These are phyloP conservation scores for Abscondita cerata DNA, from an alignment of 2,888 invertebrate species.

Conservation along the genomic window DNA sequence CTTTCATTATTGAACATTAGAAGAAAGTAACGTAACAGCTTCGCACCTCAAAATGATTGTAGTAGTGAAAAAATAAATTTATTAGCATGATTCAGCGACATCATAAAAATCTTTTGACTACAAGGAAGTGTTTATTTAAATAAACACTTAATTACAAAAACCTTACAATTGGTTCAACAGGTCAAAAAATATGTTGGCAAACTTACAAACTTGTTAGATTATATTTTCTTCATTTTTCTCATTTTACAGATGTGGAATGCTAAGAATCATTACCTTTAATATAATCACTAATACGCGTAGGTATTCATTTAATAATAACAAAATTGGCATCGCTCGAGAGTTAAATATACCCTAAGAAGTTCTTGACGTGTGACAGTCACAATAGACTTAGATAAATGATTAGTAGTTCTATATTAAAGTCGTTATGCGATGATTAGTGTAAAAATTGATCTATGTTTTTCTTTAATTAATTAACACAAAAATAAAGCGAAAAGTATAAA, in stretches of 20 bases:
- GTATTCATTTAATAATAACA: slow-evolving; percentile 24
- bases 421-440: slow-evolving; percentile 36
- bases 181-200: slow-evolving; percentile 6
- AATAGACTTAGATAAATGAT: slow-evolving; percentile 45
- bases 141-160: slow-evolving; percentile 8
- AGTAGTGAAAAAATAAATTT: too few relatives aligned
- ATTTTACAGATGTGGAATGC: not conserved
- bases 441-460: slow-evolving; percentile 38
- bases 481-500: too few relatives aligned
- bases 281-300: slow-evolving; percentile 1
- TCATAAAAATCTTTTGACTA: too few relatives aligned
- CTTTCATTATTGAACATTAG: too few relatives aligned
- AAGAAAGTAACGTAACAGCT: too few relatives aligned
- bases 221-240: not conserved
- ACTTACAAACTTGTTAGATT: not conserved
- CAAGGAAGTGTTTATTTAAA: too few relatives aligned
- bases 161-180: not conserved
- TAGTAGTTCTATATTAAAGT: slow-evolving; percentile 44
- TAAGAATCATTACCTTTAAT: slow-evolving; percentile 4
- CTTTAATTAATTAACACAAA: too few relatives aligned
- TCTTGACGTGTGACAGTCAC: slow-evolving; percentile 43
- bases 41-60: too few relatives aligned
- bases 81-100: too few relatives aligned
- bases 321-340: slow-evolving; percentile 23
- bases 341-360: slow-evolving; percentile 30